Conservation (phyloP, 2,888 invertebrate genomes). For the Acronicta aceris region DNA sequence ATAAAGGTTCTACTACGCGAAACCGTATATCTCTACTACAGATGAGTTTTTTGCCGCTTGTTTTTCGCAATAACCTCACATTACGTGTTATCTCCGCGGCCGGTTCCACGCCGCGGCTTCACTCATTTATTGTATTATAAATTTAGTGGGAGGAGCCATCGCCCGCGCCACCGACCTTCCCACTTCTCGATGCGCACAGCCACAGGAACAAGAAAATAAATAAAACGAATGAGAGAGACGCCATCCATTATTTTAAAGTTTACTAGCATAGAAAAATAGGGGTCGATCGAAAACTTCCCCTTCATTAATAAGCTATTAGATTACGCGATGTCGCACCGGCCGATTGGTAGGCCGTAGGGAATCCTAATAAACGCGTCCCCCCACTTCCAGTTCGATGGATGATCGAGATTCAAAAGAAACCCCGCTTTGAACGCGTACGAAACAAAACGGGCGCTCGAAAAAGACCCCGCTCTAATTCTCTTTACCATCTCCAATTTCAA, state of each 20-base stretch:
- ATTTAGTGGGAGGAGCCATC: slow-evolving; percentile 87
- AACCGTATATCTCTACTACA: slow-evolving; percentile 79
- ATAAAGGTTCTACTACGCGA: slow-evolving; percentile 79
- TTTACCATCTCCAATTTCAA: slow-evolving; percentile 89
- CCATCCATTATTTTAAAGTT: slow-evolving; percentile 81
- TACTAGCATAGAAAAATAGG: slow-evolving; percentile 87
- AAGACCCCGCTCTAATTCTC: slow-evolving; percentile 89
- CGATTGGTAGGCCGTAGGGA: slow-evolving; percentile 88
- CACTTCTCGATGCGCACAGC: slow-evolving; percentile 72
- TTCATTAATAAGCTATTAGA: slow-evolving; percentile 89
- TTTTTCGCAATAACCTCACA: slow-evolving; percentile 84
- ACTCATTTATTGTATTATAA: slow-evolving; percentile 87
- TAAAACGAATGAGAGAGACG: slow-evolving; percentile 73
- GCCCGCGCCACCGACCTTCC: slow-evolving; percentile 78
- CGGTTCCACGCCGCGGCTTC: slow-evolving; percentile 79
- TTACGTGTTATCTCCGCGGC: slow-evolving; percentile 82
- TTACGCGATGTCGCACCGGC: slow-evolving; percentile 84
- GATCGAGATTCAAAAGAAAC: slow-evolving; percentile 89
- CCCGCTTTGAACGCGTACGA: slow-evolving; percentile 84
- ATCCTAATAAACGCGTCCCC: slow-evolving; percentile 87
- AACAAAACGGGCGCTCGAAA: slow-evolving; percentile 87
- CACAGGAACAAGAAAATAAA: slow-evolving; percentile 80
- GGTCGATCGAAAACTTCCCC: slow-evolving; percentile 84
- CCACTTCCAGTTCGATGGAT: slow-evolving; percentile 87
- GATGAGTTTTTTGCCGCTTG: slow-evolving; percentile 82